Evolutionary conservation across 2,797 vertebrate species (phyloP).

Genomic region (Squalus acanthias): DNA sequence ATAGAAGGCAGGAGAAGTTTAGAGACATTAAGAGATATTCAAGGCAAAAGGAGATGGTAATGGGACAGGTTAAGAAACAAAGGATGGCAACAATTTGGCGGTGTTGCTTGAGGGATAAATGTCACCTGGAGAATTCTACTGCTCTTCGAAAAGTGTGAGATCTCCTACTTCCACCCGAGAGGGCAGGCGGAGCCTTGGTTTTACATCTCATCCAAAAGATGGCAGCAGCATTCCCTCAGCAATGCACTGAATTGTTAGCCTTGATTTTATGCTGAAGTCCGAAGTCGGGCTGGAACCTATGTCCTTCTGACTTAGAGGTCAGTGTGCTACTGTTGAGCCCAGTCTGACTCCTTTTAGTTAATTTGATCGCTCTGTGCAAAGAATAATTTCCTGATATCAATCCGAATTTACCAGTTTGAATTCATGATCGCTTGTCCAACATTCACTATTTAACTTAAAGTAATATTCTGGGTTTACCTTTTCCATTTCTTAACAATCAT

Average conservation of each 20-base stretch:
- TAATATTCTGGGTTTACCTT: not conserved
- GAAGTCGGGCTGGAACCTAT: not conserved
- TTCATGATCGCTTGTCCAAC: not conserved
- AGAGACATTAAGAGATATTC: too few species aligned
- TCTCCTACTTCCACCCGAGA: not conserved
- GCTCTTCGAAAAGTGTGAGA: not conserved
- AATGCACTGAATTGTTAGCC: not conserved
- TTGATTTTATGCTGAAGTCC: not conserved
- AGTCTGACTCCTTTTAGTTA: not conserved
- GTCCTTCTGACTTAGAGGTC: not conserved
- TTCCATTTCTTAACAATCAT: not conserved
- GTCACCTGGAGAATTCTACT: not conserved
- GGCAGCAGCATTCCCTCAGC: not conserved
- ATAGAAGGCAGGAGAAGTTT: too few species aligned
- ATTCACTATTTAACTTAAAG: not conserved
- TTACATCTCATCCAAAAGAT: not conserved
- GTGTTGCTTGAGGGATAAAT: not conserved
- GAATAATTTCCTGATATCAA: not conserved
- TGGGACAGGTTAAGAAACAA: too few species aligned
- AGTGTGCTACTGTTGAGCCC: not conserved
- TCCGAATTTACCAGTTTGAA: not conserved
- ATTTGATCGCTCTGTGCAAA: not conserved
- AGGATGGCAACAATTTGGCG: too few species aligned
- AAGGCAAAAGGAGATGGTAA: too few species aligned
- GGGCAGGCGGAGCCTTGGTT: not conserved